These are phyloP conservation scores for Etheostoma perlongum DNA, from an alignment of 2,797 vertebrate species.

Conservation along the genomic window DNA sequence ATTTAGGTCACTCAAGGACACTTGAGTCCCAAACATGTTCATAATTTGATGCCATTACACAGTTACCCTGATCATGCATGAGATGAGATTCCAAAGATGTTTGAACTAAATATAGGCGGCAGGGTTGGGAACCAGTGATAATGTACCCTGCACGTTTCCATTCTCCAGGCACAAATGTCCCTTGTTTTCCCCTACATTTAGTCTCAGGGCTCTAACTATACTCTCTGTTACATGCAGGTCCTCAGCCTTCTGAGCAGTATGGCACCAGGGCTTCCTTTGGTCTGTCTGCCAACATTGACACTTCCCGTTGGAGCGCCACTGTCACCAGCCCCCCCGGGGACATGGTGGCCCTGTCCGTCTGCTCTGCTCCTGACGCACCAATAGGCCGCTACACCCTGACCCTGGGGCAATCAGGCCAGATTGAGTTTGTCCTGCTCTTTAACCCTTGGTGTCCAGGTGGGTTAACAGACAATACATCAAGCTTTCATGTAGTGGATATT, in stretches of 20 bases:
- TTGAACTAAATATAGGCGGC: slow-evolving; percentile 28
- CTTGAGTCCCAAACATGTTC: slow-evolving; percentile 1
- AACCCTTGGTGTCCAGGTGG: slow-evolving; percentile 94
- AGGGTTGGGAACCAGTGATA: slow-evolving; percentile 15
- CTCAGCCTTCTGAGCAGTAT: slow-evolving; percentile 82
- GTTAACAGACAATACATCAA: slow-evolving; percentile 60
- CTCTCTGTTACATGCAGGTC: slow-evolving; percentile 77
- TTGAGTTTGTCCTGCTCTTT: slow-evolving; percentile 91
- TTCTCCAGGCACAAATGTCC: neutral
- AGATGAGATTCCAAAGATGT: slow-evolving; percentile 40
- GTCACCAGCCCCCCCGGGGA: slow-evolving; percentile 81
- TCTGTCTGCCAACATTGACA: slow-evolving; percentile 82
- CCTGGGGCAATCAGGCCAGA: slow-evolving; percentile 68
- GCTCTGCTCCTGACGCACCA: slow-evolving; percentile 86
- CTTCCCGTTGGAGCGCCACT: slow-evolving; percentile 86
- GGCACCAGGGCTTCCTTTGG: slow-evolving; percentile 87
- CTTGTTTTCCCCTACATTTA: neutral
- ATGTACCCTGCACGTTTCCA: slow-evolving; percentile 6
- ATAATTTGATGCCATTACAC: slow-evolving; percentile 23
- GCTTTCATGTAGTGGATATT: slow-evolving; percentile 24
- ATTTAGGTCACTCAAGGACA: neutral
- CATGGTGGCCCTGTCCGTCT: slow-evolving; percentile 85
- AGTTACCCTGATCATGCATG: slow-evolving; percentile 7
- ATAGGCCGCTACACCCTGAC: slow-evolving; percentile 89
- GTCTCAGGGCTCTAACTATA: neutral